Percentiles rank a stretch among this genome's conserved stretches.
These are phyloP conservation scores for Chionoecetes opilio DNA, from an alignment of 1,140 invertebrate species.

Conservation along the genomic window DNA sequence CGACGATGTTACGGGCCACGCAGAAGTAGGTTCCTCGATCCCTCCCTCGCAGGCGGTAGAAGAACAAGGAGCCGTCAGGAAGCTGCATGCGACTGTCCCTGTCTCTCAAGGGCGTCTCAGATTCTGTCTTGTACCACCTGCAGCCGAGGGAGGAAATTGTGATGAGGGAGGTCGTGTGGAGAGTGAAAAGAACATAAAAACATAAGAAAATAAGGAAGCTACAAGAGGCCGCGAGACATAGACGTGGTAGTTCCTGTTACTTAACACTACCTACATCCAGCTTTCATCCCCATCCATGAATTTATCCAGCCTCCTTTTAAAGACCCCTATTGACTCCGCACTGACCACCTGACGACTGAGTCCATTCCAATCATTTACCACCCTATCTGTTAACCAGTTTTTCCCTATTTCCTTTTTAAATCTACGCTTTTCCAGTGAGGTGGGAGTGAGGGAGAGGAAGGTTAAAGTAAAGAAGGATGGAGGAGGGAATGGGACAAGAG, in stretches of 20 bases:
- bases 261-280: no score
- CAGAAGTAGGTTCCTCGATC: constrained; percentile 97
- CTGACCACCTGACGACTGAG: no score
- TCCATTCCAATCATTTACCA: no score
- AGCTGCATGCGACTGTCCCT: constrained; percentile 91
- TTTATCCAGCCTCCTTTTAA: no score
- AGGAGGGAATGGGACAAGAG: no score
- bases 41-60: constrained; percentile 91
- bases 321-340: background rate
- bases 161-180: background rate
- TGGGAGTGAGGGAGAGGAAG: background rate
- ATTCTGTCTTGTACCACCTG: constrained; percentile 71
- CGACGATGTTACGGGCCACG: constrained; percentile 93
- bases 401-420: no score
- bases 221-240: no score
- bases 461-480: no score
- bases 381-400: no score
- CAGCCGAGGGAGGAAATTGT: background rate
- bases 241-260: no score
- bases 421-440: background rate
- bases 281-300: no score
- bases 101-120: constrained; percentile 45
- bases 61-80: constrained; percentile 96
- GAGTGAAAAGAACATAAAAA: background rate
- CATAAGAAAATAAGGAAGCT: no score